Evolutionary conservation across 2,797 vertebrate genomes (phyloP), one percentile per base, ranked within the genome.

Genomic region (Cirrhinus molitorella): DNA sequence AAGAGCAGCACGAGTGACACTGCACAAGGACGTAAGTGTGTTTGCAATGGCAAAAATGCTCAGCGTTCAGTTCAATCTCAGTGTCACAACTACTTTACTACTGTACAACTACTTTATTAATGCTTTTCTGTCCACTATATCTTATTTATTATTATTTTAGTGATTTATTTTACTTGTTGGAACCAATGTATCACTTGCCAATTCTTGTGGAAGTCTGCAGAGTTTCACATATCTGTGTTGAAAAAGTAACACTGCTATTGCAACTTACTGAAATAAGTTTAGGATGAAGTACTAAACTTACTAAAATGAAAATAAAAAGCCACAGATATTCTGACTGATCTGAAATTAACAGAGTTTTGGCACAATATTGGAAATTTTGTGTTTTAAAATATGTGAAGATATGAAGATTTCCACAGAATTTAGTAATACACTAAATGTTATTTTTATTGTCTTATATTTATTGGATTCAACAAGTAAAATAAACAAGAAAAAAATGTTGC

Each of bases 1-100:
- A 94, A 93, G 90, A 92, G 90, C 74, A 91, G 92, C 83, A 90
- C 92, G 88, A 93, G 87, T 17, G 93, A 94, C 84, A 85, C 91
- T 21, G 40, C 92, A 59, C 80, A 90, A 76, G 94, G 92, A 92
- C 94, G 94, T 95, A 88, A 94, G 94, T 49, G 23, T 73, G 55
- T 78, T 31, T 53, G 2, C 71, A 21, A 49, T 4, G 71, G 40
- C 37, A 5, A 21, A 65, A 16, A 19, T 37, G 7, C 13, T 73
- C 25, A 72, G 0, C 19, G 25, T 1, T 51, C 70, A 31, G 45
- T 70, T 37, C 2, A 34, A 34, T n/a, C n/a, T n/a, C n/a, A n/a
- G n/a, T n/a, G n/a, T n/a, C n/a, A n/a, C n/a, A n/a, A 4, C 31
- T 4, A 34, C 31, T 34, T 34, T 34, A 34, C 31, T 34, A 34